Base-by-base conservation (phyloP, 2,797 vertebrate species). In the Kryptolebias ocellatus region DNA sequence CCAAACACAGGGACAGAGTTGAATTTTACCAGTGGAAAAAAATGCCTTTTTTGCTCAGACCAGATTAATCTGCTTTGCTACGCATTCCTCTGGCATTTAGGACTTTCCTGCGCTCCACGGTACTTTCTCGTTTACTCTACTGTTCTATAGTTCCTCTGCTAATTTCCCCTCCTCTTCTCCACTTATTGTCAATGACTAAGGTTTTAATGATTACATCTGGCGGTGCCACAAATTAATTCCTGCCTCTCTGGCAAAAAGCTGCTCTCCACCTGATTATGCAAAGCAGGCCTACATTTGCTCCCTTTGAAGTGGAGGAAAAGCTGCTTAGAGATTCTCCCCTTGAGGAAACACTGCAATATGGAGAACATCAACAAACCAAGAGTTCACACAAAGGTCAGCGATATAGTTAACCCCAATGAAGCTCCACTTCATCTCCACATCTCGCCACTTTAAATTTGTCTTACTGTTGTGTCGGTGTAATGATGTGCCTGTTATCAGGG, bases 191-290 rank as follows among this genome's bases (percentile, higher is more conserved):
- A 80, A 80, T 86, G 86, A 88, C 85, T 79, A 52, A 76, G 72
- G 83, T 85, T 87, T 88, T 93, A 93, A 90, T 88, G 92, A 92
- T 91, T 92, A 83, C 89, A 90, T 93, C 92, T 92, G 89, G 87
- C 85, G 80, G 81, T 87, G 83, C 88, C 80, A 87, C 87, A 92
- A 88, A 92, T 91, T 89, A 92, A 90, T 92, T 91, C 88, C 90
- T 88, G 90, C 91, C 91, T 92, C 89, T 85, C 89, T 91, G 83
- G 91, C 90, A 91, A 93, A 93, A 93, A 90, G 89, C 90, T 92
- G 91, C 86, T 92, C 91, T 86, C 90, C 86, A 92, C 93, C 92
- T 94, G 93, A 94, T 94, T 94, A 94, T 94, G 93, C 92, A 94
- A 94, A 94, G 92, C 90, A 94, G 93, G 83, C 93, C 93, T 93